Evolutionary conservation across 2,797 vertebrate species (phyloP).

Genomic region (Rhynchonycteris naso): DNA sequence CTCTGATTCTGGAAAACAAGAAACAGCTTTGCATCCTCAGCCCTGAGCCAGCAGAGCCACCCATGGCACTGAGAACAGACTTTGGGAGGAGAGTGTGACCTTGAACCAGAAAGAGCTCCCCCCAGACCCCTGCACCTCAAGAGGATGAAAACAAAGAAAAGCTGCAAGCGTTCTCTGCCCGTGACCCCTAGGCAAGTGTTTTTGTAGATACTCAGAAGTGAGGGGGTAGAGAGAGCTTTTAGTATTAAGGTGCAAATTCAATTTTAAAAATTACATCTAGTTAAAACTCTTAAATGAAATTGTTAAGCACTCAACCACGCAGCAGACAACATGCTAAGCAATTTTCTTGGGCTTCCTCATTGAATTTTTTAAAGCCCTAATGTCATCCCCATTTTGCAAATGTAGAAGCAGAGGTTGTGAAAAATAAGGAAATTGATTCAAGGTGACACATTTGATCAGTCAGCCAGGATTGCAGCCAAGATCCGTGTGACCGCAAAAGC

Average conservation of each 20-base stretch:
- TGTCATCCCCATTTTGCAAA: slow-evolving; percentile 4
- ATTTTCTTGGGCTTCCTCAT: not conserved
- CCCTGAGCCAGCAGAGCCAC: not conserved
- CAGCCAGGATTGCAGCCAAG: not conserved
- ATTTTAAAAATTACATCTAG: not conserved
- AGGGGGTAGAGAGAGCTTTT: not conserved
- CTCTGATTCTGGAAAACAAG: slow-evolving; percentile 76
- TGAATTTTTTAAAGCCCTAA: not conserved
- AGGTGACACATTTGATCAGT: not conserved
- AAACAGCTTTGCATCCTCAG: not conserved
- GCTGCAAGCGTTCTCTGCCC: not conserved
- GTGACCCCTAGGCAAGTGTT: not conserved
- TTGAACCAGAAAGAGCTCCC: not conserved
- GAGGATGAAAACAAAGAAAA: slow-evolving; percentile 22
- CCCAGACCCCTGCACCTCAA: not conserved
- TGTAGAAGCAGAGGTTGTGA: slow-evolving; percentile 11
- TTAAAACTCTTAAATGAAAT: not conserved
- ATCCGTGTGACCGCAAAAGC: not conserved
- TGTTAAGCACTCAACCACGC: not conserved
- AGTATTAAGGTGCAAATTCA: not conserved
- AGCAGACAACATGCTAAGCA: not conserved
- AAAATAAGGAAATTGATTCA: not conserved
- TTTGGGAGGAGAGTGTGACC: not conserved
- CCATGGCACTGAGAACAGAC: not conserved
- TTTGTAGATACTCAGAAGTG: not conserved